Evolutionary conservation across 2,888 invertebrate species (phyloP).

Genomic region (Neoaliturus tenellus): DNA sequence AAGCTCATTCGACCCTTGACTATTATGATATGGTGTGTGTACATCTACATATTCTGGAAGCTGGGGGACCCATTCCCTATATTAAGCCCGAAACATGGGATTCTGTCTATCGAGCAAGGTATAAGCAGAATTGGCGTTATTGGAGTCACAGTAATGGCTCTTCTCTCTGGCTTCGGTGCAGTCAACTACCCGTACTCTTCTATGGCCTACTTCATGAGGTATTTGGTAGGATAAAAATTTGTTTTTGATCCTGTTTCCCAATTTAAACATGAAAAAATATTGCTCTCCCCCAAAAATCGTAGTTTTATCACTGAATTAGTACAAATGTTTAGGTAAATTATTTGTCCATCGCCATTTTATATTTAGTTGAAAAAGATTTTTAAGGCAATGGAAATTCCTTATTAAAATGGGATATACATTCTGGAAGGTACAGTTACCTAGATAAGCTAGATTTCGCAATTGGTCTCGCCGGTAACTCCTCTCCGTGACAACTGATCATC

Average conservation of each 20-base stretch:
- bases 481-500: too few species aligned
- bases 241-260: background rate
- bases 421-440: too few species aligned
- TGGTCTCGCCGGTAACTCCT: too few species aligned
- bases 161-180: constrained; percentile 99
- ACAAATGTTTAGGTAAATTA: too few species aligned
- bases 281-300: too few species aligned
- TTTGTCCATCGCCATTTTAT: too few species aligned
- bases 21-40: constrained; percentile 90
- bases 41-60: constrained; percentile 98
- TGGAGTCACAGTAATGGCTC: constrained; percentile 99
- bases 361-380: too few species aligned
- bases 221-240: background rate
- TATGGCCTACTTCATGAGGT: constrained; percentile 98
- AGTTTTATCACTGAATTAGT: too few species aligned
- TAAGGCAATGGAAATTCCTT: too few species aligned
- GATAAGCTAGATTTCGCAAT: too few species aligned
- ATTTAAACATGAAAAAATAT: too few species aligned
- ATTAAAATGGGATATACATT: too few species aligned
- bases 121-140: constrained; percentile 99
- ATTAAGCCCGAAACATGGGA: constrained; percentile 95
- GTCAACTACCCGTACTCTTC: constrained; percentile 99
- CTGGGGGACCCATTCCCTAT: constrained; percentile 99
- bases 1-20: constrained; percentile 88
- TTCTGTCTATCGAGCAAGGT: constrained; percentile 89